Evolutionary conservation across 2,797 vertebrate species (phyloP), one percentile per base, ranked within the genome.

Genomic region (Lophotriccus pileatus): DNA sequence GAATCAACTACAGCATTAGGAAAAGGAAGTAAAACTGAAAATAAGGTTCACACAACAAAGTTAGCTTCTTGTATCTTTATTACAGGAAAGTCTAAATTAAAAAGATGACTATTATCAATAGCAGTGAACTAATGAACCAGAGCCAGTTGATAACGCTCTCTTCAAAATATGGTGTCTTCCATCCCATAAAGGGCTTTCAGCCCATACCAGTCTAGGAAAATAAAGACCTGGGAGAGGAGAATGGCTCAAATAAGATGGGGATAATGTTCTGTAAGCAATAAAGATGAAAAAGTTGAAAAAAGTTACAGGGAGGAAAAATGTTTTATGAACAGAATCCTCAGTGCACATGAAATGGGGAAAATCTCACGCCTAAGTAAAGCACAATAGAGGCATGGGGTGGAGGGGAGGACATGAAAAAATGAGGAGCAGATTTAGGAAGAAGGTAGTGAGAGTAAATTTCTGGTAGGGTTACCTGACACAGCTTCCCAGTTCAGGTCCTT

Each of bases 1-100:
- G 7, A 73, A 91, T 63, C 41, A 34, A 66, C 50, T 41, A 39
- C 22, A 87, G 52, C 5, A 0, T n/a, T 43, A 73, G 78, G 64
- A 46, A 84, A 83, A 47, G 52, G 53, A 94, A 90, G 66, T 55
- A 88, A 89, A 95, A 84, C 79, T 62, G 62, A 84, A 94, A 87
- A 75, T n/a, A 66, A 52, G 62, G 36, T 39, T 75, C 23, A 36
- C 19, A 67, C 7, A 68, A 56, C 52, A 75, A 74, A 13, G 55
- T 73, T 69, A 70, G 30, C 37, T 78, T 88, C 79, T 91, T 46
- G 11, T 43, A 46, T 59, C 55, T 22, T 93, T 80, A 43, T 44
- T 58, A 72, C 14, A 68, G 63, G n/a, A 56, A 91, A 63, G 44
- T 17, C 4, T 72, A 59, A 81, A 82, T 88, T 75, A n/a, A 66